Conservation (phyloP, 2,113 vertebrate species). For the Paramisgurnus dabryanus region DNA sequence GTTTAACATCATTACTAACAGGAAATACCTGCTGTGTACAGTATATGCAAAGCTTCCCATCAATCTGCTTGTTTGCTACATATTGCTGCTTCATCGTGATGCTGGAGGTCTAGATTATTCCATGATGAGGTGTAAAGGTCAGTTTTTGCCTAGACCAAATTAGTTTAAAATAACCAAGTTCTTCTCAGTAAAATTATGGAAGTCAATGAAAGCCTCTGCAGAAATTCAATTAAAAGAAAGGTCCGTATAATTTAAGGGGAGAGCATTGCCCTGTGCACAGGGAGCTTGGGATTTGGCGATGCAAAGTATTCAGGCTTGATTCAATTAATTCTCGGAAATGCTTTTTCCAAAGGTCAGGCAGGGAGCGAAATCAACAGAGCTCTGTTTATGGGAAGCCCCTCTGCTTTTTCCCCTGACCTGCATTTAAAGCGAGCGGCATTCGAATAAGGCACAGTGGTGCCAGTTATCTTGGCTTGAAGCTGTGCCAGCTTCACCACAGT, state of each 20-base stretch:
- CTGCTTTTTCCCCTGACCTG: conserved; percentile 42
- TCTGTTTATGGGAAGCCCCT: conserved; percentile 36
- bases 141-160: conserved; percentile 5
- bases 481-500: conserved; percentile 18
- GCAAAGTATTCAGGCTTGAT: conserved; percentile 42
- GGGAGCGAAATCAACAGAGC: conserved; percentile 26
- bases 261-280: conserved; percentile 10
- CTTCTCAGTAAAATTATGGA: conserved; percentile 15
- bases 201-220: conserved; percentile 13
- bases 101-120: conserved; percentile 10
- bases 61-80: conserved; percentile 6
- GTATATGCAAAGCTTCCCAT: conserved; percentile 12
- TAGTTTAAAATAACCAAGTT: conserved; percentile 16
- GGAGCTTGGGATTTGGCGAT: conserved; percentile 23
- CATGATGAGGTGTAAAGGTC: no score
- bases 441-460: conserved; percentile 38
- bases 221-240: conserved; percentile 47
- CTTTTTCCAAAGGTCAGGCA: conserved; percentile 32
- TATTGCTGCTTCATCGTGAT: conserved; percentile 2
- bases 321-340: conserved; percentile 51
- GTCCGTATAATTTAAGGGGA: conserved; percentile 22
- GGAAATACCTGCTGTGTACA: conserved; percentile 9
- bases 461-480: conserved; percentile 16
- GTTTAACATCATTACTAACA: conserved; percentile 22
- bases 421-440: conserved; percentile 46